Evolutionary conservation across 2,113 vertebrate species (phyloP).

Genomic region (Pangasianodon gigas): DNA sequence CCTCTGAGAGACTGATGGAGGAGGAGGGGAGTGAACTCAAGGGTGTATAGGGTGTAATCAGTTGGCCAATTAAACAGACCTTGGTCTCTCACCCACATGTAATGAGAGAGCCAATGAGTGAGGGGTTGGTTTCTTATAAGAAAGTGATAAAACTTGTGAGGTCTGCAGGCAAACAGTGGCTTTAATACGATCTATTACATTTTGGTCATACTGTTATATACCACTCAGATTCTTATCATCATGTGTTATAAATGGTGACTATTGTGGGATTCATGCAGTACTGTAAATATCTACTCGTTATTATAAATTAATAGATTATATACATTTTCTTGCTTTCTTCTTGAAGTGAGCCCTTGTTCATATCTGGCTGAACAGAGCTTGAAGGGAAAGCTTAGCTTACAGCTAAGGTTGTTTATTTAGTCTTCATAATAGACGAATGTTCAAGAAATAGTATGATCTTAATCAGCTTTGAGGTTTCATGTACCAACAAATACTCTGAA

Average conservation of each 20-base stretch:
- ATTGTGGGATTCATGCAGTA: neutral
- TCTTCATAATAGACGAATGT: neutral
- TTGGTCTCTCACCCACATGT: conserved; percentile 61
- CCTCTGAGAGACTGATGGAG: conserved; percentile 50
- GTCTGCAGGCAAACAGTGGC: neutral
- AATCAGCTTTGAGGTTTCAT: conserved; percentile 53
- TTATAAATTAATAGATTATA: neutral
- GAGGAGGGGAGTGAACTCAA: conserved; percentile 37
- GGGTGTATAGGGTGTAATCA: conserved; percentile 59
- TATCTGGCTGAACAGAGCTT: neutral
- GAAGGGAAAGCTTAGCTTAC: neutral
- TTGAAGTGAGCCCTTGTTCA: neutral
- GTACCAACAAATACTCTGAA: conserved; percentile 38
- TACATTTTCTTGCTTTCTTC: neutral
- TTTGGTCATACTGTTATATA: neutral
- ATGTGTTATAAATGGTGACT: neutral
- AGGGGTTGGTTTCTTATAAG: conserved; percentile 48
- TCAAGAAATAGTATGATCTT: conserved; percentile 18
- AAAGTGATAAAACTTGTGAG: conserved; percentile 28
- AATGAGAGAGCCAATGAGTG: conserved; percentile 59
- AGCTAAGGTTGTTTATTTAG: conserved; percentile 28
- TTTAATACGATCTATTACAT: neutral
- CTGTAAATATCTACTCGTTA: neutral
- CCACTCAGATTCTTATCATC: neutral
- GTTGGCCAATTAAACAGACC: conserved; percentile 66